Evolutionary conservation across 2,888 invertebrate genomes (phyloP).

Genomic region (Drosophila nr. medialis): DNA sequence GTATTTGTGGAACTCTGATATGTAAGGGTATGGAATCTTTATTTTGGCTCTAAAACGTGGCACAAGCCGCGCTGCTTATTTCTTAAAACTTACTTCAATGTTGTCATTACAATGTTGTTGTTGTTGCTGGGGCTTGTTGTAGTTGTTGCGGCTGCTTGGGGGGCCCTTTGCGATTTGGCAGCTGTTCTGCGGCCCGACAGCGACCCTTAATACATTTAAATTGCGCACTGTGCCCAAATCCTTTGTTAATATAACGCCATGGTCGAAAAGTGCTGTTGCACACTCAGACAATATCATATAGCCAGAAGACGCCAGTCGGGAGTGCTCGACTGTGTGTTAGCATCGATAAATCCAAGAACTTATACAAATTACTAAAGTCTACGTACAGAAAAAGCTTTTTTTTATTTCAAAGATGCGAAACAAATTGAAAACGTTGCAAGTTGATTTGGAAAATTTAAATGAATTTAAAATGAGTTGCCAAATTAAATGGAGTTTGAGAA

Average conservation of each 20-base stretch:
- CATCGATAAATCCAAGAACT: not conserved
- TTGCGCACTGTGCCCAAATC: conserved; percentile 39
- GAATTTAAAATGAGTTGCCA: not conserved
- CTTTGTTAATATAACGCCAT: conserved; percentile 43
- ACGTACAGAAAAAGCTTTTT: too few relatives aligned
- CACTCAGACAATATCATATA: not conserved
- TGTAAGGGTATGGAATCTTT: not conserved
- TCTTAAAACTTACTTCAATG: conserved; percentile 69
- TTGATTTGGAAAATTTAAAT: not conserved
- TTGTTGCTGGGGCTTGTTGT: conserved; percentile 11
- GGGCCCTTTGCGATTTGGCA: conserved; percentile 53
- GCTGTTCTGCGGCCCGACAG: conserved; percentile 38
- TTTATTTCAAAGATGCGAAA: not conserved
- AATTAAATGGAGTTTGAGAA: not conserved
- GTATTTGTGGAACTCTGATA: not conserved
- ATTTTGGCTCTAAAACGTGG: conserved; percentile 18
- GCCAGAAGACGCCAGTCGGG: not conserved
- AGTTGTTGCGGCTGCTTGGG: conserved; percentile 9
- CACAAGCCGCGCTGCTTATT: conserved; percentile 62
- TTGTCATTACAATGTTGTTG: conserved; percentile 45
- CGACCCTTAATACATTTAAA: conserved; percentile 66
- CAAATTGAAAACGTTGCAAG: not conserved
- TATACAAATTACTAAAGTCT: too few relatives aligned
- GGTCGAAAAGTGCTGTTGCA: conserved; percentile 10
- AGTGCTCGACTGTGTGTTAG: not conserved